These are phyloP conservation scores for Bufo bufo DNA, from an alignment of 2,113 vertebrate genomes.

Conservation along the genomic window DNA sequence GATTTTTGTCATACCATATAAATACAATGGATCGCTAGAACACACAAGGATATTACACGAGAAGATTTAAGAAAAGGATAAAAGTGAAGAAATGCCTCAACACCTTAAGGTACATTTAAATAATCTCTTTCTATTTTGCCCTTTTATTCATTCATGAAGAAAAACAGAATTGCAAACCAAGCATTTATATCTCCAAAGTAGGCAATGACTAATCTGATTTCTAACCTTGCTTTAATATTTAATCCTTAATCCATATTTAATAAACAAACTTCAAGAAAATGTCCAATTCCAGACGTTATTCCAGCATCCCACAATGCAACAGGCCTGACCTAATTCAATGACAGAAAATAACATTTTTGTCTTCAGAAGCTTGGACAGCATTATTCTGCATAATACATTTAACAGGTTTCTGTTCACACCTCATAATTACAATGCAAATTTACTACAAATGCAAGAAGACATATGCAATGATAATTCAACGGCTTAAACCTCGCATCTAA, in stretches of 20 bases:
- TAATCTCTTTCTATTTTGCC: constrained; percentile 26
- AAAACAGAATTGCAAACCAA: constrained; percentile 48
- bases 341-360: constrained; percentile 5
- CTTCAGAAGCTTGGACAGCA: neutral
- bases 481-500: neutral
- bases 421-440: neutral
- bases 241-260: constrained; percentile 59
- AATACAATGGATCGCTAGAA: neutral
- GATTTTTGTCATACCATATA: neutral
- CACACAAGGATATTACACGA: neutral
- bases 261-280: constrained; percentile 55
- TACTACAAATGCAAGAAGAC: neutral
- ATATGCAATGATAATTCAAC: neutral
- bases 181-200: constrained; percentile 54
- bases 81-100: neutral
- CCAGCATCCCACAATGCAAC: constrained; percentile 44
- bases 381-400: neutral
- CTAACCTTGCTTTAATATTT: constrained; percentile 54
- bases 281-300: constrained; percentile 43
- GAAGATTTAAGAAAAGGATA: neutral
- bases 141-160: constrained; percentile 58
- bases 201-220: constrained; percentile 54
- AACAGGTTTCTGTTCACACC: neutral
- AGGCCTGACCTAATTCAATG: constrained; percentile 35
- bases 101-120: constrained; percentile 36